Percentiles rank a stretch among this genome's conserved stretches.
Evolutionary conservation across 2,113 vertebrate genomes (phyloP).

Genomic region (Poeciliopsis retropinna): DNA sequence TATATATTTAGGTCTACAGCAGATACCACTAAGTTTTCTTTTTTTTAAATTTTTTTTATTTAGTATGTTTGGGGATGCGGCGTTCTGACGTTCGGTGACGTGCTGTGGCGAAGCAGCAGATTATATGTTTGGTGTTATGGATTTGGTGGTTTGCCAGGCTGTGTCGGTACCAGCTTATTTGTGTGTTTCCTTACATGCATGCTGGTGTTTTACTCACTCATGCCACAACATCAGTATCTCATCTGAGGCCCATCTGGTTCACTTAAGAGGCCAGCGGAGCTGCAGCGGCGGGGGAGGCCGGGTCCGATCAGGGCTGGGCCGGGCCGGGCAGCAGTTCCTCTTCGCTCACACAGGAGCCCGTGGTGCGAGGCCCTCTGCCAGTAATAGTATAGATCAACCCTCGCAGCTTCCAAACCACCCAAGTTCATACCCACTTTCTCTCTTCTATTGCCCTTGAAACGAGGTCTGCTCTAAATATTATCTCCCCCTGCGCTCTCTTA

Average conservation of each 20-base stretch:
- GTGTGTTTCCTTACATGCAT: conserved; percentile 45
- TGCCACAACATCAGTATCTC: conserved; percentile 83
- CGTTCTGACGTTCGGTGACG: background rate
- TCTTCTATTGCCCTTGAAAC: conserved; percentile 84
- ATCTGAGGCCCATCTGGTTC: conserved; percentile 87
- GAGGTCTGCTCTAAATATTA: conserved; percentile 79
- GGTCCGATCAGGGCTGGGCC: conserved; percentile 73
- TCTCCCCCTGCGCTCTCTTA: conserved; percentile 66
- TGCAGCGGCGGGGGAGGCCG: conserved; percentile 78
- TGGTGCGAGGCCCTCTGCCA: conserved; percentile 52
- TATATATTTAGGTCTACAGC: conserved; percentile 4
- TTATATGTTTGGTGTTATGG: conserved; percentile 30
- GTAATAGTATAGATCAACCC: conserved; percentile 49
- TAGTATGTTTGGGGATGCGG: too few species aligned
- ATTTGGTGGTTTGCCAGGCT: conserved; percentile 47
- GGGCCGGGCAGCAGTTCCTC: conserved; percentile 70
- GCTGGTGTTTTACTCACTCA: conserved; percentile 65
- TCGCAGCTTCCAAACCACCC: conserved; percentile 76
- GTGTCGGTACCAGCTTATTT: conserved; percentile 49
- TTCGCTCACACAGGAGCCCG: conserved; percentile 65
- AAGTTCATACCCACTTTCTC: conserved; percentile 78
- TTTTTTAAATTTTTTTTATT: background rate
- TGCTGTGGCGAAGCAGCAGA: conserved; percentile 1
- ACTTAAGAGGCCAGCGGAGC: conserved; percentile 83
- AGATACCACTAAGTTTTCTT: conserved; percentile 1